These are phyloP conservation scores for Hestina assimilis DNA, from an alignment of 1,140 invertebrate genomes.

Conservation along the genomic window DNA sequence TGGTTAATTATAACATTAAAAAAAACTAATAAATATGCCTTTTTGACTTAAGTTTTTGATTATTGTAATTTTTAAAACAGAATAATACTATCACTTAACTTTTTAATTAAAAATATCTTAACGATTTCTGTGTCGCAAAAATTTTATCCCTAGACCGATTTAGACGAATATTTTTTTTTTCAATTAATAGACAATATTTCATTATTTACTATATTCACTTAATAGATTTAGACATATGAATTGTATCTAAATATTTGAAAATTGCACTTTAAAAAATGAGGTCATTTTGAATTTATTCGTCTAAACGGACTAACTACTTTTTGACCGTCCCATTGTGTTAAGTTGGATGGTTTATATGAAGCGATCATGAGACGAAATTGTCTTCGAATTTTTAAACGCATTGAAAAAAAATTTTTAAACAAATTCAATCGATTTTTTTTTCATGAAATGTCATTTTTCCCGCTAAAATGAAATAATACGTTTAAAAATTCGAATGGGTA, in stretches of 20 bases:
- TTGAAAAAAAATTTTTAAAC: slow-evolving; percentile 4
- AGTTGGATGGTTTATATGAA: slow-evolving; percentile 29
- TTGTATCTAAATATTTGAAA: no score
- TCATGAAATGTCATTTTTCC: background rate
- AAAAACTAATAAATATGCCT: no score
- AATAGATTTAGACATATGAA: no score
- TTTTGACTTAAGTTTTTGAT: no score
- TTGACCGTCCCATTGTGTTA: slow-evolving; percentile 35
- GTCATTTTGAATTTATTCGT: slow-evolving; percentile 15
- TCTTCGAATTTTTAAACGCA: slow-evolving; percentile 22
- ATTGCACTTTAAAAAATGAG: background rate
- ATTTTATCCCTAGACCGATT: slow-evolving; percentile 1
- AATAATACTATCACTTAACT: no score
- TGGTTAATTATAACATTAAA: no score
- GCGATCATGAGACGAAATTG: slow-evolving; percentile 32
- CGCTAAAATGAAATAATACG: background rate
- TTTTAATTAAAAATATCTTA: no score
- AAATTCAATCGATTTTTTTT: background rate
- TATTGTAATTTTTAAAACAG: no score
- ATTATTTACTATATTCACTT: no score
- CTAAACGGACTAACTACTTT: background rate
- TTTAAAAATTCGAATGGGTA: slow-evolving; percentile 16
- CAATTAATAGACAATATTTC: no score
- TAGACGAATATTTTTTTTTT: slow-evolving; percentile 12
- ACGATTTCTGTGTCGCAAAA: slow-evolving; percentile 40